Percentiles rank a stretch among this genome's conserved stretches.
These are phyloP conservation scores for Taeniopygia guttata DNA, from an alignment of 2,797 vertebrate genomes.

Conservation along the genomic window DNA sequence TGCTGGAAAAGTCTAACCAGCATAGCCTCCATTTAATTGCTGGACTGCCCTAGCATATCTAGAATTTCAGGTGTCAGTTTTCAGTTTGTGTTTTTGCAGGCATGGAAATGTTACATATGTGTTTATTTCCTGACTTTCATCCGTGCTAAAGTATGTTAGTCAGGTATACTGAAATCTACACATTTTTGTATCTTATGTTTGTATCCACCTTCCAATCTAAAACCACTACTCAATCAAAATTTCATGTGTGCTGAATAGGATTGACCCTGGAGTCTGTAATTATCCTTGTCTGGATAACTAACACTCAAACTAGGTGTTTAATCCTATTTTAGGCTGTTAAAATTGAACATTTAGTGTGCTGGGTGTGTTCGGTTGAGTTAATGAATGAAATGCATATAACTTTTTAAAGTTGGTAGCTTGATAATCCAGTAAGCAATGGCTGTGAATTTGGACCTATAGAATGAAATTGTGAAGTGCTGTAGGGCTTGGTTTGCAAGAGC, in stretches of 20 bases:
- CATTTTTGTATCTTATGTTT: fast-evolving
- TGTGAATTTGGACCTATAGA: not conserved
- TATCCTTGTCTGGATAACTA: not conserved
- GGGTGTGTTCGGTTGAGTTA: not conserved
- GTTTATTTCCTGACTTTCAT: not conserved
- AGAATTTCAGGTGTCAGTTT: not conserved
- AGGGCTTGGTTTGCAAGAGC: not conserved
- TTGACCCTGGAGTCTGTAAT: not conserved
- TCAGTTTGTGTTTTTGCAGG: not conserved
- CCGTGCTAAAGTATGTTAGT: not conserved
- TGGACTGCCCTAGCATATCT: not conserved
- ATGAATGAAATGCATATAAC: not conserved
- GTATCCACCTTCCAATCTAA: not conserved
- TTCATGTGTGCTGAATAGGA: not conserved
- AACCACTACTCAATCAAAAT: not conserved
- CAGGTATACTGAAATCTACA: not conserved
- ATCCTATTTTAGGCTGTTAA: not conserved
- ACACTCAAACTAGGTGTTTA: not conserved
- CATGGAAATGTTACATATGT: not conserved
- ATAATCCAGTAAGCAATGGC: not conserved
- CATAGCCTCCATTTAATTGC: not conserved
- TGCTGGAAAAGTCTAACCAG: not conserved
- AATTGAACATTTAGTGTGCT: not conserved
- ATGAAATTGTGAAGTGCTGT: not conserved
- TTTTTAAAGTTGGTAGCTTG: not conserved